Percentiles rank a stretch among this genome's conserved stretches.
phyloP scores from a whole-genome alignment of 2,113 vertebrate species.

The Eidolon helvum region DNA sequence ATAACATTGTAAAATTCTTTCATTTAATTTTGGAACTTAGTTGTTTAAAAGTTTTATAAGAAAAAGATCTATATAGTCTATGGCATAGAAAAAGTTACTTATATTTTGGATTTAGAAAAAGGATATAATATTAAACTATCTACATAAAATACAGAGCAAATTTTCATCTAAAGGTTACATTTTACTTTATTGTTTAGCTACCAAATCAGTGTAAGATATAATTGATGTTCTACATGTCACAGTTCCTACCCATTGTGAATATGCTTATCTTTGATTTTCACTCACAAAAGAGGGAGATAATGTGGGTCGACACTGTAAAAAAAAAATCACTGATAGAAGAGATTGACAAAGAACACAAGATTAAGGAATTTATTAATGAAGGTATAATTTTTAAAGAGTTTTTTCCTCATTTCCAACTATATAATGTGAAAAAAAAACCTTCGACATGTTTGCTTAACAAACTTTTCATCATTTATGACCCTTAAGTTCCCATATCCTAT shows the following conservation, averaged over 20 bases:
- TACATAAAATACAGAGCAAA: not conserved
- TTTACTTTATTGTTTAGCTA: not conserved
- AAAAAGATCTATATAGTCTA: not conserved
- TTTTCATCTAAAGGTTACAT: not conserved
- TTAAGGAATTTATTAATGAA: slow-evolving; percentile 4
- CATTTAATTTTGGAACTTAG: not conserved
- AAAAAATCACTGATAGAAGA: not conserved
- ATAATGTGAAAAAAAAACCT: not conserved
- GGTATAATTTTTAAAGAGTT: not conserved
- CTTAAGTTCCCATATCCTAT: not conserved
- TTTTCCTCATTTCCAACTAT: not conserved
- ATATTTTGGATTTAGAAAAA: not conserved
- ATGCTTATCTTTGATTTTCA: not conserved
- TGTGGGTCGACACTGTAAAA: not conserved
- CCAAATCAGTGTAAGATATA: not conserved
- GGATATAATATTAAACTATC: not conserved
- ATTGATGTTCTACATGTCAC: not conserved
- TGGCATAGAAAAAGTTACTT: not conserved
- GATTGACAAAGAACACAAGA: not conserved
- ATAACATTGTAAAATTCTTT: not conserved
- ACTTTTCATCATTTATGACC: not conserved
- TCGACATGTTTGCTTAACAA: not conserved
- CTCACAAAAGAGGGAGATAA: not conserved
- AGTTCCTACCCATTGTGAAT: not conserved
- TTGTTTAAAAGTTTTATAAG: slow-evolving; percentile 8